phyloP scores from a whole-genome alignment of 2,888 invertebrate species.

The Anoplius nigerrimus region DNA sequence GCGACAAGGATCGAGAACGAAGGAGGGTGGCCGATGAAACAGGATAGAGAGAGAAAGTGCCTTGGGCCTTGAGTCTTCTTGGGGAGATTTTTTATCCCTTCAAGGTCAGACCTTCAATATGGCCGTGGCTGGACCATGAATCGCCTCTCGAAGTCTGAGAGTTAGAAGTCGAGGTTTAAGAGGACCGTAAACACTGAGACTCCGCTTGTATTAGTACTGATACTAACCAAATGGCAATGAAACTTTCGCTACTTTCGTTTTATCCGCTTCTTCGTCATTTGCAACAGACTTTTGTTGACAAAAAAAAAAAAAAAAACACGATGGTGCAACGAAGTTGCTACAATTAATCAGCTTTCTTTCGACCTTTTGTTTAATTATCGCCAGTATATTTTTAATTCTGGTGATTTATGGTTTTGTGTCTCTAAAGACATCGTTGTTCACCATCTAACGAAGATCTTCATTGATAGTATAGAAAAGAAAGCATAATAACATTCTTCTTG shows the following conservation, averaged over 20 bases:
- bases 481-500: too few relatives aligned
- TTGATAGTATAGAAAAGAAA: too few relatives aligned
- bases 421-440: too few relatives aligned
- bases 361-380: too few relatives aligned
- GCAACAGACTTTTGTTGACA: too few relatives aligned
- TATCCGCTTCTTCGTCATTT: not conserved
- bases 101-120: conserved; percentile 70
- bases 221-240: conserved; percentile 5
- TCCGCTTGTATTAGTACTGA: conserved; percentile 42
- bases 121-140: conserved; percentile 67
- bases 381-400: too few relatives aligned
- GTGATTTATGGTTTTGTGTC: too few relatives aligned
- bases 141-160: conserved; percentile 50
- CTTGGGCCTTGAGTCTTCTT: conserved; percentile 57
- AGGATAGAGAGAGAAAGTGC: conserved; percentile 44
- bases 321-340: too few relatives aligned
- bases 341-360: too few relatives aligned
- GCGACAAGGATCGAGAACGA: not conserved
- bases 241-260: conserved; percentile 2
- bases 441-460: too few relatives aligned
- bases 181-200: conserved; percentile 63
- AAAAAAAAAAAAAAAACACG: too few relatives aligned
- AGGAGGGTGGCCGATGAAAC: conserved; percentile 7
- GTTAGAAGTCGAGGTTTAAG: conserved; percentile 56
- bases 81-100: conserved; percentile 66